Conservation (phyloP, 1,140 invertebrate genomes). For the Eriocheir sinensis region DNA sequence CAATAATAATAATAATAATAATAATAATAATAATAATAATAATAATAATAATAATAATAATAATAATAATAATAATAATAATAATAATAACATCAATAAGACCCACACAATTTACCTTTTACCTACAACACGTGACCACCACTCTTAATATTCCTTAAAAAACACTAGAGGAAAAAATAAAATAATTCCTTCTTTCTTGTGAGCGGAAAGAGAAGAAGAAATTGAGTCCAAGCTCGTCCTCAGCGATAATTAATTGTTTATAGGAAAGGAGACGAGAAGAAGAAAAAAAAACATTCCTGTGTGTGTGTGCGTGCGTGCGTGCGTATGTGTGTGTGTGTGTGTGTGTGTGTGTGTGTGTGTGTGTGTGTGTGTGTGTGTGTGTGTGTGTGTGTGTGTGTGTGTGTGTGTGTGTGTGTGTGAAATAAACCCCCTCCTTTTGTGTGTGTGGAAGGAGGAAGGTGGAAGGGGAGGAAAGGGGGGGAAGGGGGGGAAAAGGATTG, state of each 20-base stretch:
- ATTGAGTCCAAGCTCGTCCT: background rate
- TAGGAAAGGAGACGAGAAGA: background rate
- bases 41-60: too few species aligned
- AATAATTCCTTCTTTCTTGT: background rate
- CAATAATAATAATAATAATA: too few species aligned
- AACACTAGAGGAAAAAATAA: background rate
- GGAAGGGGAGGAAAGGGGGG: background rate
- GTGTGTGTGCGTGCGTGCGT: too few species aligned
- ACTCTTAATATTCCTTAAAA: too few species aligned
- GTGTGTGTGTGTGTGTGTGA: conserved; percentile 10
- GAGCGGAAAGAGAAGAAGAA: background rate
- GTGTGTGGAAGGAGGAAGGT: too few species aligned
- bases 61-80: too few species aligned
- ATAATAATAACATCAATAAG: too few species aligned
- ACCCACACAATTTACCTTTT: too few species aligned
- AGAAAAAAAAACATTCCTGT: background rate
- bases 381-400: conserved; percentile 57
- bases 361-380: background rate
- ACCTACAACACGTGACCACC: too few species aligned
- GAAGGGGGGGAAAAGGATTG: background rate
- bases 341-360: background rate
- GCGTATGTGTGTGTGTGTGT: background rate
- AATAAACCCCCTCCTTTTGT: background rate
- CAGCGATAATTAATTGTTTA: background rate
- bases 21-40: too few species aligned